phyloP scores from a whole-genome alignment of 1,140 invertebrate species.

The Neocloeon triangulifer region DNA sequence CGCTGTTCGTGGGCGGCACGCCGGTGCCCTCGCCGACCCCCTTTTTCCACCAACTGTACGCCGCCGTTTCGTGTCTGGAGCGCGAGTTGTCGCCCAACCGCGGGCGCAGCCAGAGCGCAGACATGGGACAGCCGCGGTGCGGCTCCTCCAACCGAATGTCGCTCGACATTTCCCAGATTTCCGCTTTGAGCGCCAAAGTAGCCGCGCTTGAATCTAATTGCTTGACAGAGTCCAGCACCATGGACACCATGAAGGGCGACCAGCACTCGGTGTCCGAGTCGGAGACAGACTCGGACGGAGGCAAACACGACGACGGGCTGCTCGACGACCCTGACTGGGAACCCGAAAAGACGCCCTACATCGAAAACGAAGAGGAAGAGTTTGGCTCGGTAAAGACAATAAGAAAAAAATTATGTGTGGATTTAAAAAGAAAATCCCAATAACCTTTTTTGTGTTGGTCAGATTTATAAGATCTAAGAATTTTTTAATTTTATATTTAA shows the following conservation, averaged over 20 bases:
- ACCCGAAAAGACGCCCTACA: constrained; percentile 33
- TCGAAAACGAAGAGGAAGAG: constrained; percentile 37
- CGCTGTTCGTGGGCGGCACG: too few relatives aligned
- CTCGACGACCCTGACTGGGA: constrained; percentile 10
- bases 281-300: constrained; percentile 24
- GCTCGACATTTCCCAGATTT: constrained; percentile 16
- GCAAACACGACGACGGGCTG: constrained; percentile 15
- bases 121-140: constrained; percentile 1
- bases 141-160: constrained; percentile 14
- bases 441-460: too few relatives aligned
- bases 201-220: constrained; percentile 21
- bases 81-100: constrained; percentile 14
- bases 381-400: constrained; percentile 43
- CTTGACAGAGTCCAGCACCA: constrained; percentile 21
- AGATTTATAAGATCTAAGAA: too few relatives aligned
- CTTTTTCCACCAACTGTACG: constrained; percentile 27
- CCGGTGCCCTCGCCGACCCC: constrained; percentile 21
- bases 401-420: too few relatives aligned
- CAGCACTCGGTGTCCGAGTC: constrained; percentile 24
- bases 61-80: constrained; percentile 26
- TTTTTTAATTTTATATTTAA: too few relatives aligned
- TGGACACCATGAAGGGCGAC: constrained; percentile 18
- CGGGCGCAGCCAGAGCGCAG: not conserved
- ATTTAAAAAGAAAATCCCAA: too few relatives aligned
- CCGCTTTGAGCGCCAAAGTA: constrained; percentile 18